Evolutionary conservation across 2,797 vertebrate species (phyloP), one percentile per base, ranked within the genome.

Genomic region (Bufotes viridis): DNA sequence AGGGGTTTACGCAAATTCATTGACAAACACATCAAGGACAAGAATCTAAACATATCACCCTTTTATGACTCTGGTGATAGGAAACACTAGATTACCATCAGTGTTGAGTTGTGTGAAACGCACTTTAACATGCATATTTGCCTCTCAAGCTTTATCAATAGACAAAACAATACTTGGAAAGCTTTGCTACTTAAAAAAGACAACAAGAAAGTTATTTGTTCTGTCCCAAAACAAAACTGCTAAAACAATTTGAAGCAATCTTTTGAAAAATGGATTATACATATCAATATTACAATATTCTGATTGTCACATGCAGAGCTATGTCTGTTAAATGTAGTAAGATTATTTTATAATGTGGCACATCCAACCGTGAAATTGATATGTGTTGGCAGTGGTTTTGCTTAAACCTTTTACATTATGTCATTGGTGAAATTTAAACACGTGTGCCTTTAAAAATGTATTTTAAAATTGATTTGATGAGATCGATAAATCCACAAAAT

Each of bases 111-210:
- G 81, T 70, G 74, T 76, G 81, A 87, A 82, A 82, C 83, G 81
- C 78, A 83, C 70, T 87, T 74, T 87, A 84, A 88, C 81, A 88
- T 87, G 86, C 70, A 87, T 87, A 75, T 84, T 88, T 88, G 58
- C 87, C 49, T 82, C n/a, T 88, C 49, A 83, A 58, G 63, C 29
- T 67, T 88, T 84, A 70, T 78, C 72, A 8, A 58, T 75, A 88
- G 87, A 58, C 87, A 83, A 88, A 84, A 88, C 74, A 88, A 87
- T 81, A 81, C 67, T 75, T 81, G 55, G 29, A 72, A 67, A 86
- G 24, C 49, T 86, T 55, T 86, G 63, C 75, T 85, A 78, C 74
- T 75, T 83, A 15, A 61, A 42, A 75, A 74, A 60, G 26, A 58
- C 69, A 75, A 74, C 67, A 53, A 42, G n/a, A 60, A 60, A 74